These are phyloP conservation scores for Heteropelma amictum DNA, from an alignment of 2,888 invertebrate genomes.

Conservation along the genomic window DNA sequence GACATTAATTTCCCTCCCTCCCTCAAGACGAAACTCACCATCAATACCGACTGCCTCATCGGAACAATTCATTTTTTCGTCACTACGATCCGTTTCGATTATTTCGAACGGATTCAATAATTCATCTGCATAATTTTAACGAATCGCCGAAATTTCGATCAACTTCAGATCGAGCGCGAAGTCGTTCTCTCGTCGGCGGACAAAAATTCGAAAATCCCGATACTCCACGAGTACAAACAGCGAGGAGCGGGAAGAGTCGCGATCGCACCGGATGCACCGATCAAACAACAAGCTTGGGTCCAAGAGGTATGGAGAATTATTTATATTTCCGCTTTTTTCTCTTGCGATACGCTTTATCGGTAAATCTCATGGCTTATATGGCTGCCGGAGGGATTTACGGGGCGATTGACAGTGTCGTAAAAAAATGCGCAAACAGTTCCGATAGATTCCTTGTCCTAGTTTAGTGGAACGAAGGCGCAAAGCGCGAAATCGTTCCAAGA, in stretches of 20 bases:
- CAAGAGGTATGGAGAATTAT: conserved; percentile 74
- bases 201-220: conserved; percentile 88
- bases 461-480: conserved; percentile 27
- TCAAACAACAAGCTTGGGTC: conserved; percentile 86
- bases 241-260: conserved; percentile 79
- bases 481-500: conserved; percentile 32
- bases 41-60: conserved; percentile 20
- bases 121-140: neutral
- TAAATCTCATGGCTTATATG: neutral
- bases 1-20: conserved; percentile 68
- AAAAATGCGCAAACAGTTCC: conserved; percentile 5
- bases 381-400: conserved; percentile 26
- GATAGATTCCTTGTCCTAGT: conserved; percentile 44
- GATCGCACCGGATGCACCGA: conserved; percentile 87
- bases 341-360: neutral
- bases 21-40: no score
- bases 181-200: conserved; percentile 86
- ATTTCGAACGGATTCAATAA: neutral
- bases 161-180: conserved; percentile 87
- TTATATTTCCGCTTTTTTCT: neutral
- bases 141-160: no score
- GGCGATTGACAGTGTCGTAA: conserved; percentile 26
- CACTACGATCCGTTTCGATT: no score
- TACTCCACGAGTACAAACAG: conserved; percentile 86
- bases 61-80: neutral